These are phyloP conservation scores for Orbicella faveolata DNA, from an alignment of 64 coral and sea anemone genomes.

Conservation along the genomic window DNA sequence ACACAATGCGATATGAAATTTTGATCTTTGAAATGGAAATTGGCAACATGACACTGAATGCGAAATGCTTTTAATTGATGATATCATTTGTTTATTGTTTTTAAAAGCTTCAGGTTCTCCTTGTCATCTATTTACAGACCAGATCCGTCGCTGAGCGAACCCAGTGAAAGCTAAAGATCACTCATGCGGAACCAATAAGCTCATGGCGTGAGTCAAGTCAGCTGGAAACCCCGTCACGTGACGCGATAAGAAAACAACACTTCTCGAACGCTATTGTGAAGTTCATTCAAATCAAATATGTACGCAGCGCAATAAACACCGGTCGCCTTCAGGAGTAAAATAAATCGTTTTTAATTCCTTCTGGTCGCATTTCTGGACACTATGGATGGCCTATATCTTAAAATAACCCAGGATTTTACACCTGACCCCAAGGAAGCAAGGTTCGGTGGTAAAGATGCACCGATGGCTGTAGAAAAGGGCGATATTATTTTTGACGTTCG, in stretches of 20 bases:
- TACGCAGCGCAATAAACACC: background rate
- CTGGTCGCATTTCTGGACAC: background rate
- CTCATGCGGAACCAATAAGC: constrained; percentile 16
- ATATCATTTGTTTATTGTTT: constrained; percentile 18
- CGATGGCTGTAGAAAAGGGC: constrained; percentile 82
- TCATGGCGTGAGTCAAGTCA: constrained; percentile 9
- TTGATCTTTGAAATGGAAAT: background rate
- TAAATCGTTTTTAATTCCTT: constrained; percentile 3
- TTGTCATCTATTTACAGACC: constrained; percentile 12
- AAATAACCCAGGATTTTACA: constrained; percentile 76
- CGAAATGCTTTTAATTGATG: constrained; percentile 9
- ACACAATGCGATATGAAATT: background rate
- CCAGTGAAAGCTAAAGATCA: constrained; percentile 1
- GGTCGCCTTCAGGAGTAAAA: background rate
- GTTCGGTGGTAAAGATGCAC: constrained; percentile 75
- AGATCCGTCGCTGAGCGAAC: background rate
- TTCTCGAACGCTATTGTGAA: constrained; percentile 7
- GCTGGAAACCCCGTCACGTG: constrained; percentile 30
- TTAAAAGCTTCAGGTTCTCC: background rate
- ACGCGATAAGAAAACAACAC: background rate
- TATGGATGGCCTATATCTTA: constrained; percentile 89
- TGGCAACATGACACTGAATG: constrained; percentile 9
- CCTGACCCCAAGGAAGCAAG: constrained; percentile 53
- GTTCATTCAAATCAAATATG: constrained; percentile 1
- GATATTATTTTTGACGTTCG: constrained; percentile 97